Base-by-base conservation (phyloP, 1,140 invertebrate species). In the Euglossa dilemma region DNA sequence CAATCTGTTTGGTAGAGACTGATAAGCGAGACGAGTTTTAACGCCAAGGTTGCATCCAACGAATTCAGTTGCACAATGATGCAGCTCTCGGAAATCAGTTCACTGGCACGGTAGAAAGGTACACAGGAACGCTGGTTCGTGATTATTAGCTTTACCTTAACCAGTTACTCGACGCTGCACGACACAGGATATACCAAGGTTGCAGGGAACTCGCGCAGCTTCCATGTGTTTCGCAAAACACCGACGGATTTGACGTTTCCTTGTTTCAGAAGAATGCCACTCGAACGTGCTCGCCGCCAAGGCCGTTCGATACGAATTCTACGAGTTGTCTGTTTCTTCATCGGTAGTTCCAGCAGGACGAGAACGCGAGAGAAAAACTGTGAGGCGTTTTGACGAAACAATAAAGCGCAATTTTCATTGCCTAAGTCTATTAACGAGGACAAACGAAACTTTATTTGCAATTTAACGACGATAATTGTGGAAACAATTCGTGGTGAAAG, bases 51-150 rank as follows among this genome's bases (percentile, higher is more conserved):
- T 90, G 84, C 61, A 69, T n/a, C 77, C 74, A 80, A 85, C 85
- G 78, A 87, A 90, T 90, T 86, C 85, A 86, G 85, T 91, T 91
- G 90, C 90, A 86, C 85, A 91, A 91, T 91, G 66, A 82, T 72
- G 72, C 59, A 61, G 56, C 56, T 84, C 89, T 85, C 80, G 67
- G 85, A 87, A 90, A 90, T 88, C 89, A 85, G 90, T 90, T 86
- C 88, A 84, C 86, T 83, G 86, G 78, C 83, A 83, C 80, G 85
- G 85, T 89, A 91, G 90, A 91, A 91, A 90, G 90, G 89, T 86
- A 79, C 36, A 81, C 82, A 73, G 47, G 83, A 83, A 56, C 45
- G 66, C 54, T 56, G 57, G 73, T 69, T 64, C 63, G 66, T 74
- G 78, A 89, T 85, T 88, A 88, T 87, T 89, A 86, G 69, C 84